Evolutionary conservation across 2,888 invertebrate genomes (phyloP), one percentile per base, ranked within the genome.

Genomic region (Elegia similella): DNA sequence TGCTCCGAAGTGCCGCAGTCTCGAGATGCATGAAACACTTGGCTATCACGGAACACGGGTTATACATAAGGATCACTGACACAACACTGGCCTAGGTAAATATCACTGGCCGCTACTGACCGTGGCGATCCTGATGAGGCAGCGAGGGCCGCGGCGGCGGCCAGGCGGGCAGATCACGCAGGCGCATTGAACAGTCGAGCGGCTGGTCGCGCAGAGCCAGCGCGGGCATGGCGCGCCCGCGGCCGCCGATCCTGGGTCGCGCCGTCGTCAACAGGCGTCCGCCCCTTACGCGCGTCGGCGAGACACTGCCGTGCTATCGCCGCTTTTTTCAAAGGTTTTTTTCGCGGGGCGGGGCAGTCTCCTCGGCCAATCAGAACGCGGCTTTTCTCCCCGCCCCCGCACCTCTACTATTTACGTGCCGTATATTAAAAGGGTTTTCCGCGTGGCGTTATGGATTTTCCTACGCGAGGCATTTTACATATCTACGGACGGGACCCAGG

Each of bases 131-230:
- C 64, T 67, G 72, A 67, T 52, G 63, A 67, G 69, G 72, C 65
- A 64, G 69, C 62, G 61, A 66, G 66, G 62, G 77, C 67, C 75
- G 94, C 78, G 84, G 82, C 68, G 83, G 82, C 69, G 86, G 84
- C 85, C 85, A 84, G 75, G 84, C 82, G 70, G 85, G 85, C 73
- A 85, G 77, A 72, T 85, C 86, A 75, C 88, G 90, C 83, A 88
- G 86, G 81, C 88, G 86, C 92, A 95, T 95, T 82, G 95, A 95
- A 88, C 95, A 95, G 92, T 95, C 95, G 73, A 95, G 92, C 69
- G 95, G 95, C 86, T 95, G 95, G 80, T 87, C 82, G 92, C 91
- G 83, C 77, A 92, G 92, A 70, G 93, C 93, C 81, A 94, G 92
- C 93, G 93, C 94, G 84, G 94, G 94, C 93, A 94, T 93, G 76